Base-by-base conservation (phyloP, 2,888 invertebrate genomes). In the Ditylenchus weischeri region DNA sequence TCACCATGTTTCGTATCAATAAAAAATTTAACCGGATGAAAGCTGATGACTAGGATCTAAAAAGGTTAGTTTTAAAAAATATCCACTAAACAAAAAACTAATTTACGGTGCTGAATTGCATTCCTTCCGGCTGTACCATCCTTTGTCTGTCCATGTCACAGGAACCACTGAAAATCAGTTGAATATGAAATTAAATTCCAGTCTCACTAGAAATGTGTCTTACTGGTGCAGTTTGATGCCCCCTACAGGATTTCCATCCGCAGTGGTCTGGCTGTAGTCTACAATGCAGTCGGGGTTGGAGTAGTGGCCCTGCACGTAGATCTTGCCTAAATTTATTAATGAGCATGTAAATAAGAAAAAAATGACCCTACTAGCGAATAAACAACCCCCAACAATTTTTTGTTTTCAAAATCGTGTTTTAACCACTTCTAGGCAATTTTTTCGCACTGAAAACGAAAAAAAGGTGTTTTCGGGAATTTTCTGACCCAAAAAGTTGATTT, bases 271-370 rank as follows among this genome's bases (percentile, higher is more conserved):
- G 23, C 66, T 67, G 69, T 81, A 79, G 59, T 81, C 79, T 15
- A 79, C 77, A 6, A 72, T 62, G 54, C 83, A 83, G 57, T 81
- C 82, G 8, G 81, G 79, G 19, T 77, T 70, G 64, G 72, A 73
- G 71, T 79, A 83, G 65, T 82, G 83, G 19, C 83, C 83, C 72
- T 82, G 83, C 23, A 83, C 82, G 70, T 76, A 83, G 2, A 83
- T 77, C 68, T 82, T 83, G 51, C 80, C 82, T 80, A 15, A 38
- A 43, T 50, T 23, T 8, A 49, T 13, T 3, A 36, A 6, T 35
- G 2, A 70, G 23, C 50, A 50, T 60, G 43, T 60, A 21, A 29
- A n/a, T 57, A 64, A 15, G 18, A 15, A 19, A 63, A n/a, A 19
- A 29, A n/a, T n/a, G n/a, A n/a, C n/a, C n/a, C n/a, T n/a, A n/a